Base-by-base conservation (phyloP, 2,888 invertebrate genomes). In the Netelia virgata region DNA sequence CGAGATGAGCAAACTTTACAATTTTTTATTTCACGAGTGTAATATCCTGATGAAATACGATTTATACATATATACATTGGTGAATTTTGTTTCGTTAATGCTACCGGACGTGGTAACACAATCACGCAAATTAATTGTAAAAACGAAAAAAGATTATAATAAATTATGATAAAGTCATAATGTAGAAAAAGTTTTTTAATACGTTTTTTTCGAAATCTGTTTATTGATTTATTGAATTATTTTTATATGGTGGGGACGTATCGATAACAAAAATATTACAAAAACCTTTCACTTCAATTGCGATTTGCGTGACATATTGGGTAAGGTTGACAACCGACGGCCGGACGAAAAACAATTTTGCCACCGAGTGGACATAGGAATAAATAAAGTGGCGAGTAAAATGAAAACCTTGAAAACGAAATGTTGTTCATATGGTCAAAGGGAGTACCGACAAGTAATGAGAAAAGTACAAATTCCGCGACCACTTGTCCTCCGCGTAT, bases 401-500 rank as follows among this genome's bases (percentile, higher is more conserved):
- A 47, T 66, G 47, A 73, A 61, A 64, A 66, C 36, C 8, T 23
- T 11, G 36, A 28, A 66, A 66, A 20, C n/a, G n/a, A 75, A 41
- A 55, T 50, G 50, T 1, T 1, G 20, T 18, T 20, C 14, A 14
- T 36, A 10, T 36, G 53, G 53, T 70, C 28, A 61, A 82, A 82
- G 68, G 63, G 57, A 63, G 69, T 43, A 57, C 50, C 69, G 81
- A 68, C 70, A 64, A 70, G 47, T 76, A 70, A 82, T 23, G 70
- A 70, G 75, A 82, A 76, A 72, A 41, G 28, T 41, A 83, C 79
- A 53, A 75, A 72, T 79, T 75, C 59, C 70, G 63, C 64, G 75
- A 75, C 64, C 83, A 83, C 83, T 79, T 83, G 83, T 83, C 79
- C 75, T 59, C 75, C 66, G 63, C 69, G 78, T 77, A 69, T 50